Base-by-base conservation (phyloP, 92 coral and sea anemone genomes). In the Parazoanthus swiftii region DNA sequence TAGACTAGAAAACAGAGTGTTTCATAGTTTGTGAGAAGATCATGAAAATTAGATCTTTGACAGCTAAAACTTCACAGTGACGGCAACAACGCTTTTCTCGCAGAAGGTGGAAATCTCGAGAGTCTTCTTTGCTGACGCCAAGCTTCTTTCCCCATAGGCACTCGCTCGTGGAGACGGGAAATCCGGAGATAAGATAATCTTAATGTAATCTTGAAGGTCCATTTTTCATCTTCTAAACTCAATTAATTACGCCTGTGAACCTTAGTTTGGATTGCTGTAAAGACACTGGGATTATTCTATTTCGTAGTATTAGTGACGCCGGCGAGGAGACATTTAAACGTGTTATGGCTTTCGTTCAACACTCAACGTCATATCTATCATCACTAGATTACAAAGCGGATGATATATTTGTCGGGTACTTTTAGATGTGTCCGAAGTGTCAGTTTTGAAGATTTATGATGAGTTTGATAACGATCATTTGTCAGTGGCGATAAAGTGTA, bases 201-300 rank as follows among this genome's bases (percentile, higher is more conserved):
- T 71, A 35, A 71, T 35, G 18, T 72, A 73, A 8, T 71, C 51
- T 71, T 46, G n/a, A 84, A 84, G 33, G 66, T 84, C 46, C 79
- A 70, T 29, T 84, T 84, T 48, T 70, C n/a, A 46, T 84, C 16
- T 84, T 29, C 75, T 21, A 84, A 84, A 70, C 75, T 70, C 87
- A 84, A 84, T 84, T 84, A 84, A 84, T 29, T 84, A 71, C 79
- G 87, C 67, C 87, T 71, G 87, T 84, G 87, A 84, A 71, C 68
- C 87, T 67, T 70, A 48, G 18, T 39, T 42, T 65, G 25, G 16
- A 50, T 46, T 80, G 37, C n/a, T 84, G 29, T 5, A 76, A 44
- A 84, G 14, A 29, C 38, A 10, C 25, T 14, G 8, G 63, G 50
- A 26, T 43, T n/a, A 10, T 74, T n/a, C 14, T 68, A 13, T 81